These are phyloP conservation scores for Laterallus jamaicensis DNA, from an alignment of 2,113 vertebrate species.

Conservation along the genomic window DNA sequence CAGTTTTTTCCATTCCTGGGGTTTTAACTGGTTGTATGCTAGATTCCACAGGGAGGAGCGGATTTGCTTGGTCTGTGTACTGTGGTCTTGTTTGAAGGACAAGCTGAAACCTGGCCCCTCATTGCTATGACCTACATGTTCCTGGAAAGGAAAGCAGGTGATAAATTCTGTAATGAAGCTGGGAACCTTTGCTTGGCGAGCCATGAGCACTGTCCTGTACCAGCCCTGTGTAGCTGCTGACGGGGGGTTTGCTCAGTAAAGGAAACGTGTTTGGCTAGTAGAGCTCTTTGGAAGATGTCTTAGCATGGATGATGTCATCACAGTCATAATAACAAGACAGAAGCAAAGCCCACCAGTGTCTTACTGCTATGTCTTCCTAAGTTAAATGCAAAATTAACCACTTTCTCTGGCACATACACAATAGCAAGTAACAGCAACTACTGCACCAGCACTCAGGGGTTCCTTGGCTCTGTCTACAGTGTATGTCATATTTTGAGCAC, in stretches of 20 bases:
- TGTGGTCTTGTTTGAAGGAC: slow-evolving; percentile 91
- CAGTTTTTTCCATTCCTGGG: slow-evolving; percentile 84
- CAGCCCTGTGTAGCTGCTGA: not conserved
- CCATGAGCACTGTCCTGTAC: not conserved
- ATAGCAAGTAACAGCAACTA: not conserved
- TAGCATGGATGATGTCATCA: not conserved
- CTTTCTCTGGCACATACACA: not conserved
- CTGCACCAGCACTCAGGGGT: not conserved
- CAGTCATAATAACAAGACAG: not conserved
- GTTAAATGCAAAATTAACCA: not conserved
- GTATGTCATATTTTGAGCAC: not conserved
- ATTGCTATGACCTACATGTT: slow-evolving; percentile 51
- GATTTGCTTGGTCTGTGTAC: slow-evolving; percentile 79
- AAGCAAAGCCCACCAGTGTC: not conserved
- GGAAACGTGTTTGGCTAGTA: fast-evolving
- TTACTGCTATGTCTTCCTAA: not conserved
- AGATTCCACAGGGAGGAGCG: slow-evolving; percentile 82
- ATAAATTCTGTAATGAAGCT: not conserved
- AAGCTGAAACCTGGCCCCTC: slow-evolving; percentile 65
- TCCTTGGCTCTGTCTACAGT: not conserved
- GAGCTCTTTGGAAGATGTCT: not conserved
- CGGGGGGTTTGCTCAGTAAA: not conserved
- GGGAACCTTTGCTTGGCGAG: not conserved
- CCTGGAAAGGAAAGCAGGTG: slow-evolving; percentile 75
- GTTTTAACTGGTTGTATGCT: slow-evolving; percentile 82